phyloP scores from a whole-genome alignment of 1,140 invertebrate genomes.

The Trigoniulus corallinus region DNA sequence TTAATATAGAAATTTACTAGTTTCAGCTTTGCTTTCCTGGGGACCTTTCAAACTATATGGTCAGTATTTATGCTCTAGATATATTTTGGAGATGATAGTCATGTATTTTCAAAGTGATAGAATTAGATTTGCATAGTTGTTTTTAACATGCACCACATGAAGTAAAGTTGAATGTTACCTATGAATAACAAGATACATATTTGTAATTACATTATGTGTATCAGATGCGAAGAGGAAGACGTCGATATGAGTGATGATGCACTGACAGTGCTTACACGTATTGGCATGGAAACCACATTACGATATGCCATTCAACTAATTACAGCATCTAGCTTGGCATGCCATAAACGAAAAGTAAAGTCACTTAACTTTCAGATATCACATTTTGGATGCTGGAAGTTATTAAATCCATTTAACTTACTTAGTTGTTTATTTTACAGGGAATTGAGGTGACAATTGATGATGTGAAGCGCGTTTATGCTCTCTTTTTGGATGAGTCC shows the following conservation, averaged over 20 bases:
- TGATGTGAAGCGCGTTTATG: constrained; percentile 89
- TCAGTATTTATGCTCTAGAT: too few relatives aligned
- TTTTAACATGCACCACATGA: too few relatives aligned
- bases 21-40: too few relatives aligned
- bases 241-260: constrained; percentile 89
- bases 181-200: not conserved
- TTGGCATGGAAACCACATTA: constrained; percentile 81
- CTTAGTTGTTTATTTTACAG: constrained; percentile 16
- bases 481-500: constrained; percentile 82
- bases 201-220: not conserved
- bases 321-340: constrained; percentile 80
- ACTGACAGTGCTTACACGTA: constrained; percentile 72
- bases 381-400: not conserved
- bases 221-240: constrained; percentile 87
- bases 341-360: constrained; percentile 56
- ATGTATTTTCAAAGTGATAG: too few relatives aligned
- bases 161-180: not conserved
- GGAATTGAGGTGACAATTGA: constrained; percentile 49
- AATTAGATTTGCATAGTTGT: too few relatives aligned
- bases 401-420: not conserved
- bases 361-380: not conserved
- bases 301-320: constrained; percentile 98
- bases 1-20: too few relatives aligned
- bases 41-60: too few relatives aligned
- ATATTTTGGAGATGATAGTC: too few relatives aligned